Evolutionary conservation across 2,113 vertebrate genomes (phyloP).

Genomic region (Syngnathus scovelli): DNA sequence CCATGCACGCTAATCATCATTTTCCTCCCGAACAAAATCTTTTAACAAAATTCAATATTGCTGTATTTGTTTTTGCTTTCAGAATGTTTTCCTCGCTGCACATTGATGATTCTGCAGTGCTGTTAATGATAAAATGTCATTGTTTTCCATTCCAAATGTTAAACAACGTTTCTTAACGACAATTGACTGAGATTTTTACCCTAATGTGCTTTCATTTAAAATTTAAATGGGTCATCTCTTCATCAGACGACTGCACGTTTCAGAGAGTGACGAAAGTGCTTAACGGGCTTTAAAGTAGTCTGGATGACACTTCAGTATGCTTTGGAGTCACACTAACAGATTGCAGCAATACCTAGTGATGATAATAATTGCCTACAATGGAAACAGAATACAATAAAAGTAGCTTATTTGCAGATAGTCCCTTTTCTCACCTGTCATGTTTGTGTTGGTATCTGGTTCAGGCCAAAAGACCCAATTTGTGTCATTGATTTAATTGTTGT

Average conservation of each 20-base stretch:
- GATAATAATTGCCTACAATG: constrained; percentile 8
- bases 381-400: constrained; percentile 17
- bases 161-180: constrained; percentile 23
- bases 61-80: not conserved
- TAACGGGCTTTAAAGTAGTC: constrained; percentile 16
- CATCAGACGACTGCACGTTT: constrained; percentile 22
- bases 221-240: constrained; percentile 30
- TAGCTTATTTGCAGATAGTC: not conserved
- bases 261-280: constrained; percentile 9
- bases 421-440: constrained; percentile 7
- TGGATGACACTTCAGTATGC: constrained; percentile 27
- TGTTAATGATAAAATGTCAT: not conserved
- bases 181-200: constrained; percentile 15
- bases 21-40: not conserved
- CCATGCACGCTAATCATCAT: too few species aligned
- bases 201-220: constrained; percentile 20
- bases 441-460: constrained; percentile 4
- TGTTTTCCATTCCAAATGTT: constrained; percentile 28
- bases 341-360: constrained; percentile 20
- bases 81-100: not conserved
- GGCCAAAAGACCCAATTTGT: constrained; percentile 16
- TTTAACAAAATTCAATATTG: not conserved
- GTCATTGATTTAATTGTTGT: constrained; percentile 26
- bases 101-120: not conserved
- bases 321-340: constrained; percentile 29